Percentiles rank a stretch among this genome's conserved stretches.
Conservation (phyloP, 2,888 invertebrate genomes). For the Acronicta psi region DNA sequence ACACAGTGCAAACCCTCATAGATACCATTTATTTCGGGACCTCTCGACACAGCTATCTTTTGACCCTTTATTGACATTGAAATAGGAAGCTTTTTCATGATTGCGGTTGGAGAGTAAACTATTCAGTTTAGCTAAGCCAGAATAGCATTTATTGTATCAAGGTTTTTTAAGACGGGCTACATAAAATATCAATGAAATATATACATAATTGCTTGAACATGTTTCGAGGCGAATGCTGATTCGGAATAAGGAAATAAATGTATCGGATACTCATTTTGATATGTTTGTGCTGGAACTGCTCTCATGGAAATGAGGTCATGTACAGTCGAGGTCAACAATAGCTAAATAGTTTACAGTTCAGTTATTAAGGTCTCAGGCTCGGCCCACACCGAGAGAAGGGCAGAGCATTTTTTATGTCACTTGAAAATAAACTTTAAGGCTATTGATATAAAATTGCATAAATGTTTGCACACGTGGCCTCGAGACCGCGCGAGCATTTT, state of each 20-base stretch:
- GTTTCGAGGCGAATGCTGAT: constrained; percentile 28
- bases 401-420: no score
- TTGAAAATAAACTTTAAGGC: no score
- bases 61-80: constrained; percentile 57
- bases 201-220: constrained; percentile 54
- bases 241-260: constrained; percentile 35
- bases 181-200: constrained; percentile 32
- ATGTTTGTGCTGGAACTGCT: constrained; percentile 12
- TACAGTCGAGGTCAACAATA: not conserved
- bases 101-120: constrained; percentile 46
- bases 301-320: constrained; percentile 26
- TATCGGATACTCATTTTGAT: constrained; percentile 37
- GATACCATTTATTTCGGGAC: constrained; percentile 47
- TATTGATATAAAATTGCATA: no score
- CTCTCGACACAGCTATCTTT: constrained; percentile 42
- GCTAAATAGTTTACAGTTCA: no score
- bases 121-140: constrained; percentile 40
- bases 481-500: no score
- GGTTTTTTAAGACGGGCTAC: not conserved
- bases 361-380: no score
- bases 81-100: constrained; percentile 51
- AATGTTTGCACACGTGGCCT: no score
- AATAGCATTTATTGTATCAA: constrained; percentile 42
- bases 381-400: no score
- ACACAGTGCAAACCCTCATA: constrained; percentile 36